phyloP scores from a whole-genome alignment of 2,888 invertebrate species.

The Zygogramma bicolorata region DNA sequence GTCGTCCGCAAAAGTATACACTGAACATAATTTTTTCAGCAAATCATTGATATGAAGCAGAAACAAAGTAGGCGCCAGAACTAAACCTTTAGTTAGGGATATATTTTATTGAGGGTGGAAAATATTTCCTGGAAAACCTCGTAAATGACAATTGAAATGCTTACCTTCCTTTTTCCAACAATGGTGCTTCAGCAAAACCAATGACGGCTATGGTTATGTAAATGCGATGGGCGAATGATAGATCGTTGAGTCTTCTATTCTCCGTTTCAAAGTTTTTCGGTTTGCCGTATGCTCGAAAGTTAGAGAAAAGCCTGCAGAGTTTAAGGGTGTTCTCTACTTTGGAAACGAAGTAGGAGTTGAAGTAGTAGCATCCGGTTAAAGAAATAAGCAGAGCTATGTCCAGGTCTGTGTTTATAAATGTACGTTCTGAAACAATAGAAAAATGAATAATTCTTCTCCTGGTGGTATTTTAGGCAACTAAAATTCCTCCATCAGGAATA shows the following conservation, averaged over 20 bases:
- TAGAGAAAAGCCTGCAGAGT: slow-evolving; percentile 16
- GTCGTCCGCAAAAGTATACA: too few species aligned
- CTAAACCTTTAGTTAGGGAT: too few species aligned
- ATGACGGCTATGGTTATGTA: not conserved
- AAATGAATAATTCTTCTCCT: too few species aligned
- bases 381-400: slow-evolving; percentile 17
- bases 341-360: slow-evolving; percentile 16
- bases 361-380: slow-evolving; percentile 12
- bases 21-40: too few species aligned
- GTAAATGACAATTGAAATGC: too few species aligned
- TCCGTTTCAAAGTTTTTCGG: slow-evolving; percentile 11
- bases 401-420: slow-evolving; percentile 16
- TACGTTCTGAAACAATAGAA: slow-evolving; percentile 25
- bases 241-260: slow-evolving; percentile 21
- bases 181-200: not conserved
- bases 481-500: too few species aligned
- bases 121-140: too few species aligned
- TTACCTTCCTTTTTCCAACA: not conserved
- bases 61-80: too few species aligned
- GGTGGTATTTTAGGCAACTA: too few species aligned
- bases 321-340: slow-evolving; percentile 8
- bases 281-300: slow-evolving; percentile 21
- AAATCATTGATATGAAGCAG: too few species aligned
- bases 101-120: too few species aligned
- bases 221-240: slow-evolving; percentile 11